Evolutionary conservation across 2,113 vertebrate genomes (phyloP).

Genomic region (Porphyrio hochstetteri): DNA sequence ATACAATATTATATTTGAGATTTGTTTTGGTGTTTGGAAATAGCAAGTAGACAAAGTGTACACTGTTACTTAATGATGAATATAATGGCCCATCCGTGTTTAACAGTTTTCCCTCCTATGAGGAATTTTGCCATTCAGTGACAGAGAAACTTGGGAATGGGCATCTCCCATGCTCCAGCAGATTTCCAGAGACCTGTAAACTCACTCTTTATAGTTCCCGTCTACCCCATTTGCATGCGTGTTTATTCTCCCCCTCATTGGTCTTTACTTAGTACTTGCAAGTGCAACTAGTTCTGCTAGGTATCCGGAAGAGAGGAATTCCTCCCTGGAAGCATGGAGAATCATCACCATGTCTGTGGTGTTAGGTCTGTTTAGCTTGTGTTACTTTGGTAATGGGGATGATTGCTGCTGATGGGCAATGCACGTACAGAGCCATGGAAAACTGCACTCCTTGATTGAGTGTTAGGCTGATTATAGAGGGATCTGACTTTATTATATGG

Average conservation of each 20-base stretch:
- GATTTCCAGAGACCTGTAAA: background rate
- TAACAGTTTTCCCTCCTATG: background rate
- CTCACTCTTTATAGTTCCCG: background rate
- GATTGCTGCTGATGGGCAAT: background rate
- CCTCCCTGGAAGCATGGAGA: background rate
- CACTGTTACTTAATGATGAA: background rate
- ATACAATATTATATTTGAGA: background rate
- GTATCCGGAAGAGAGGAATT: background rate
- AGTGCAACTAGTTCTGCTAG: background rate
- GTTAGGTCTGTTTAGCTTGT: background rate
- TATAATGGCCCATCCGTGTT: background rate
- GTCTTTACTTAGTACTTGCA: background rate
- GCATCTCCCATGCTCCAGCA: background rate
- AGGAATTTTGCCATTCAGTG: background rate
- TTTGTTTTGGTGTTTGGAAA: background rate
- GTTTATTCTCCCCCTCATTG: background rate
- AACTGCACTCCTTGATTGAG: fast-evolving
- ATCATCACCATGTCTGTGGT: fast-evolving
- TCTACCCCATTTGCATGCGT: background rate
- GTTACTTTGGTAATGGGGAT: background rate
- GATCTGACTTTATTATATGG: background rate
- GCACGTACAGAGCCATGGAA: background rate
- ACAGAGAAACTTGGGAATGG: background rate
- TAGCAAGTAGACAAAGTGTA: background rate
- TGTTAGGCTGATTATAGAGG: fast-evolving